These are phyloP conservation scores for Albula glossodonta DNA, from an alignment of 2,113 vertebrate species.

Conservation along the genomic window DNA sequence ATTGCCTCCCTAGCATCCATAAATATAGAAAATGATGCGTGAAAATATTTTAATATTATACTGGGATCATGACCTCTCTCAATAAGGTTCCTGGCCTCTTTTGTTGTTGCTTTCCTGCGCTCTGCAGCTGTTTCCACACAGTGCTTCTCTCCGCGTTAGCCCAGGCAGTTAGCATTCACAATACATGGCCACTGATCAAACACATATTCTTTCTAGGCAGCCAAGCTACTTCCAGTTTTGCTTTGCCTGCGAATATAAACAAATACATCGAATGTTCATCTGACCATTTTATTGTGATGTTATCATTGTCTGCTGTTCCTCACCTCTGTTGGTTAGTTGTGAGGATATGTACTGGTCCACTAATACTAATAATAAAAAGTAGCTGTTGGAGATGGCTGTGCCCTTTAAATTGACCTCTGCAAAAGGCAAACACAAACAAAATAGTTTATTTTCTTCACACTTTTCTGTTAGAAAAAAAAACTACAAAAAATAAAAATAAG, in stretches of 20 bases:
- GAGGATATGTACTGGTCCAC: too few relatives aligned
- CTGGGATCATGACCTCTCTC: neutral
- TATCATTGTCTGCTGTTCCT: neutral
- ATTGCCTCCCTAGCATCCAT: neutral
- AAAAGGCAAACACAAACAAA: too few relatives aligned
- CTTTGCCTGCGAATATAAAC: neutral
- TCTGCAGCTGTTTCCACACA: neutral
- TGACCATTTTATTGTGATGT: neutral
- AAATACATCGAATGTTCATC: neutral
- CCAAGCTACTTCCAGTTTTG: neutral
- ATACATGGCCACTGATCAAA: neutral
- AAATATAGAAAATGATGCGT: conserved; percentile 4
- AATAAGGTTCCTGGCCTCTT: conserved; percentile 3
- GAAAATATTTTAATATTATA: neutral
- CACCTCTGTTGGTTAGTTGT: too few relatives aligned
- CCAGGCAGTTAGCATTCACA: conserved; percentile 3
- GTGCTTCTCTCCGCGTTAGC: neutral
- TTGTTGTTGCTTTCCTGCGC: neutral
- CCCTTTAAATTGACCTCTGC: too few relatives aligned
- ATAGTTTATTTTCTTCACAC: too few relatives aligned
- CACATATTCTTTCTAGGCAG: neutral
- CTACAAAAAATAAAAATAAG: too few relatives aligned
- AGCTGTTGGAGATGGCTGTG: too few relatives aligned
- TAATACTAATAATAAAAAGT: too few relatives aligned
- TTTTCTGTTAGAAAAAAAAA: too few relatives aligned